These are phyloP conservation scores for Acipenser ruthenus DNA, from an alignment of 2,797 vertebrate species.

Conservation along the genomic window DNA sequence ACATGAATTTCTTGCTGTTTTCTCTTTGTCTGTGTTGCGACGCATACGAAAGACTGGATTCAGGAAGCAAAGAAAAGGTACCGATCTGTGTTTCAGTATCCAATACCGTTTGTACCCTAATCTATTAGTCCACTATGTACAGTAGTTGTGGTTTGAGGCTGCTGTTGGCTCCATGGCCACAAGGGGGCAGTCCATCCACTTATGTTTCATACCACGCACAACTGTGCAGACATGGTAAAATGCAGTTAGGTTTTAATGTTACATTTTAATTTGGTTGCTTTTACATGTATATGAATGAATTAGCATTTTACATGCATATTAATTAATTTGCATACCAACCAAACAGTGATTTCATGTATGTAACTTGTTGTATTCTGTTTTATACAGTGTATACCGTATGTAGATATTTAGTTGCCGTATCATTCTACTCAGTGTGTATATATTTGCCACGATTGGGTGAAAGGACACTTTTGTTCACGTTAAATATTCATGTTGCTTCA, in stretches of 20 bases:
- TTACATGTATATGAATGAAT: no score
- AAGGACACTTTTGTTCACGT: no score
- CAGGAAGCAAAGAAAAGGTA: conserved; percentile 57
- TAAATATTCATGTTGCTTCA: not conserved
- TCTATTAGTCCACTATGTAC: not conserved
- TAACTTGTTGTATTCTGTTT: no score
- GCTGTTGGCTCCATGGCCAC: not conserved
- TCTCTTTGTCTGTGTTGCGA: conserved; percentile 1
- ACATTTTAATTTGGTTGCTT: no score
- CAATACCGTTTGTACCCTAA: not conserved
- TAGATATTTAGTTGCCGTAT: no score
- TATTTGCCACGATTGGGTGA: no score
- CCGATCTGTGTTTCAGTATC: conserved; percentile 7
- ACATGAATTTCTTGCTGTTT: not conserved
- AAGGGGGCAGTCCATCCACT: not conserved
- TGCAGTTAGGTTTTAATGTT: no score
- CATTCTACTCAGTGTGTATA: no score
- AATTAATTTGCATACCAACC: no score
- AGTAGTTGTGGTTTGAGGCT: not conserved
- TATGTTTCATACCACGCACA: not conserved
- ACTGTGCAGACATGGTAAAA: not conserved
- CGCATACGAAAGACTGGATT: conserved; percentile 44
- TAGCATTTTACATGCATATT: no score
- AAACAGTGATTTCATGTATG: no score
- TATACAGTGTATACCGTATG: no score